Conservation (phyloP, 2,113 vertebrate species). For the Marcusenius ussheri region DNA sequence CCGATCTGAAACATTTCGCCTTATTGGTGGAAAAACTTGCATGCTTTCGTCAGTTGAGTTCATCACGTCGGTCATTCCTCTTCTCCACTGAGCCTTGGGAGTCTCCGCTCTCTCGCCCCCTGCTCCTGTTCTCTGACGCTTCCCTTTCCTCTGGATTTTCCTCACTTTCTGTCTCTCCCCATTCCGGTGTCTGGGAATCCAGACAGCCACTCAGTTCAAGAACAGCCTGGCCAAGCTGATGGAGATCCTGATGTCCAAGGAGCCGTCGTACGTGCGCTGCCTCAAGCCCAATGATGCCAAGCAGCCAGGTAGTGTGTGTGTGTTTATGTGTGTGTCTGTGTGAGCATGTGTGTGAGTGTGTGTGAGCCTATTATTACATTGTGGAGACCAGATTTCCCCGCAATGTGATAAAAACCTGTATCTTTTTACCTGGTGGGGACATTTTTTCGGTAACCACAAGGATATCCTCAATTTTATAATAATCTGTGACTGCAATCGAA, state of each 20-base stretch:
- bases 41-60: background rate
- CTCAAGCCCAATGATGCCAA: constrained; percentile 94
- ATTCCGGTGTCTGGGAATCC: constrained; percentile 12
- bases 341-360: no score
- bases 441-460: background rate
- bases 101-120: background rate
- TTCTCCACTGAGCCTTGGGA: background rate
- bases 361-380: background rate
- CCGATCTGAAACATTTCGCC: background rate
- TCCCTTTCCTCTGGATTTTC: background rate
- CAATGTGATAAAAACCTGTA: background rate
- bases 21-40: background rate
- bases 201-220: constrained; percentile 95
- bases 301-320: constrained; percentile 70
- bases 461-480: background rate
- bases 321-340: background rate
- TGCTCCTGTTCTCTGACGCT: background rate
- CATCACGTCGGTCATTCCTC: background rate
- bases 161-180: background rate
- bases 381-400: background rate
- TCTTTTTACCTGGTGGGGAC: background rate
- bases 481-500: background rate
- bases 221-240: constrained; percentile 85
- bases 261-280: constrained; percentile 91
- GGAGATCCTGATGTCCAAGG: constrained; percentile 94